phyloP scores from a whole-genome alignment of 1,140 invertebrate genomes.

The Aplysia californica region DNA sequence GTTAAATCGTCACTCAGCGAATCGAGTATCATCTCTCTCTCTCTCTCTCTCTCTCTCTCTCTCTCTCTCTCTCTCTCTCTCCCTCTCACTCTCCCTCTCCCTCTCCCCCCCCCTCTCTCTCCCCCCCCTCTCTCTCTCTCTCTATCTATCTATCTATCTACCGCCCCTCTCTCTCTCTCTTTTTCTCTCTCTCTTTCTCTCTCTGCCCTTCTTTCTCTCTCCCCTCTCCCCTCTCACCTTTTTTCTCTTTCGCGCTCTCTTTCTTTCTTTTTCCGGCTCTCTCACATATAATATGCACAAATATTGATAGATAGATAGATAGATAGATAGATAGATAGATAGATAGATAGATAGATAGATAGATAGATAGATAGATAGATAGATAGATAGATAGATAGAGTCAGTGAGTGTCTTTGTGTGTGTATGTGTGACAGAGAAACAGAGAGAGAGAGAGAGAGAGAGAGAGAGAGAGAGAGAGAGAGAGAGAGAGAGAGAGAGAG shows the following conservation, averaged over 20 bases:
- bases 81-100: background rate
- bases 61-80: conserved; percentile 1
- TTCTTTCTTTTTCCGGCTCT: background rate
- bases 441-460: background rate
- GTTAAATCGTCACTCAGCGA: background rate
- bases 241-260: conserved; percentile 1
- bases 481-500: background rate
- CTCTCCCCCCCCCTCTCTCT: background rate
- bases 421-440: too few species aligned
- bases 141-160: too few species aligned
- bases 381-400: too few species aligned
- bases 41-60: background rate
- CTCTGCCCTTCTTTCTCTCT: too few species aligned
- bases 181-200: too few species aligned
- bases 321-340: background rate
- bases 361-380: background rate
- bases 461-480: background rate
- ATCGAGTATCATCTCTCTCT: background rate
- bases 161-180: background rate
- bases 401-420: too few species aligned
- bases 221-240: background rate
- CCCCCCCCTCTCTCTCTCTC: too few species aligned
- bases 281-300: background rate
- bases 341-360: background rate
- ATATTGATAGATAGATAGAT: background rate